Percentiles rank a stretch among this genome's conserved stretches.
Conservation (phyloP, 1,140 invertebrate species). For the Drosophila leontia region DNA sequence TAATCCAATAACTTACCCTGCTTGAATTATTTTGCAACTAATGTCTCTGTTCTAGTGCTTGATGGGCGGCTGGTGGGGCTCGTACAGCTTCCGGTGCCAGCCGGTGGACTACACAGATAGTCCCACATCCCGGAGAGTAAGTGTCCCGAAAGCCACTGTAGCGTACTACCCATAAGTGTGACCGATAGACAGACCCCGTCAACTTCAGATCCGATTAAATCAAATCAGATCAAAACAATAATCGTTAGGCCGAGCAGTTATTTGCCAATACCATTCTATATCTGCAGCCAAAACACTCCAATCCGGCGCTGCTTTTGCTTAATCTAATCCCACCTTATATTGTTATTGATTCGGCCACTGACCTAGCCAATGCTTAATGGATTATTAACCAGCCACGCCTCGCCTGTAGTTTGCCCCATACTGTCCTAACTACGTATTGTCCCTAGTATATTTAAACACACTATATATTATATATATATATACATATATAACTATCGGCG, state of each 20-base stretch:
- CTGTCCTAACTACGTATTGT: conserved; percentile 38
- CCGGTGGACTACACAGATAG: conserved; percentile 93
- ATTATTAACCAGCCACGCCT: conserved; percentile 47
- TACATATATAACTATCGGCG: conserved; percentile 18
- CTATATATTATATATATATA: neutral
- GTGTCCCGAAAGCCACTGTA: conserved; percentile 74
- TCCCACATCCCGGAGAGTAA: conserved; percentile 92
- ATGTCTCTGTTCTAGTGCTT: conserved; percentile 87
- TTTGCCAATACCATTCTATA: conserved; percentile 19
- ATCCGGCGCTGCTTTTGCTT: conserved; percentile 35
- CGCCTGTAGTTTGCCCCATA: conserved; percentile 35
- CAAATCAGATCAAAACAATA: conserved; percentile 2
- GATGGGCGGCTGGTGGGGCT: conserved; percentile 90
- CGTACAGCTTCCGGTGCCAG: conserved; percentile 95
- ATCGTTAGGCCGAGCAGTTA: conserved; percentile 23
- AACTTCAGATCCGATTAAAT: conserved; percentile 6
- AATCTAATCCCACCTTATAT: conserved; percentile 35
- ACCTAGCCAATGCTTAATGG: conserved; percentile 41
- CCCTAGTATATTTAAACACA: conserved; percentile 5
- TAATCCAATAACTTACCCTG: conserved; percentile 27
- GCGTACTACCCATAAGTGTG: conserved; percentile 28
- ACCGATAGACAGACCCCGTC: conserved; percentile 6
- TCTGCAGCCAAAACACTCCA: conserved; percentile 26
- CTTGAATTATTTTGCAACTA: conserved; percentile 54
- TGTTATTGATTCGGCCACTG: conserved; percentile 34